Conservation (phyloP, 2,888 invertebrate species). For the Furcula furcula region DNA sequence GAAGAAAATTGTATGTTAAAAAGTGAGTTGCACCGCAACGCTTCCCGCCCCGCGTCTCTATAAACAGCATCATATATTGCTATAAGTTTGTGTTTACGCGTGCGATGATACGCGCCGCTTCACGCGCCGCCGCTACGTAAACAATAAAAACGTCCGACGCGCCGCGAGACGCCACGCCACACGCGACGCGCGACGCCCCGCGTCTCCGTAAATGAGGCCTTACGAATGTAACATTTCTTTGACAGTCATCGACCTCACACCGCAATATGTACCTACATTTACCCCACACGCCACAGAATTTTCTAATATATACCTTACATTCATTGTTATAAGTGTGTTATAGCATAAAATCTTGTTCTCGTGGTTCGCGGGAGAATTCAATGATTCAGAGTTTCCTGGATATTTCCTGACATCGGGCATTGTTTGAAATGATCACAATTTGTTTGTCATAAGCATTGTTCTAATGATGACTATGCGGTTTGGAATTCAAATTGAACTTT, state of each 20-base stretch:
- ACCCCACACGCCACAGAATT: not conserved
- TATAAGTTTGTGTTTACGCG: no score
- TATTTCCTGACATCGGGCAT: constrained; percentile 14
- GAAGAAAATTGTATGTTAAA: no score
- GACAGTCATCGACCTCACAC: constrained; percentile 24
- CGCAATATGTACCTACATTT: not conserved
- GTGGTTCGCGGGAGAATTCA: constrained; percentile 12
- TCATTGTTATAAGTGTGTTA: not conserved
- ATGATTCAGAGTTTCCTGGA: constrained; percentile 34
- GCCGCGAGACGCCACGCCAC: no score
- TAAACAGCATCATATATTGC: no score
- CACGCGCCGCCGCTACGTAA: no score
- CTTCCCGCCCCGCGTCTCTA: no score
- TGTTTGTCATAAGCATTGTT: constrained; percentile 6
- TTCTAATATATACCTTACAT: not conserved
- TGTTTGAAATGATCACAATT: constrained; percentile 17
- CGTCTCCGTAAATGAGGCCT: no score
- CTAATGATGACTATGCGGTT: constrained; percentile 5
- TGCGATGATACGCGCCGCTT: no score
- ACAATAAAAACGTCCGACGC: no score
- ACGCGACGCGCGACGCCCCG: no score
- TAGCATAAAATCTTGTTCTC: constrained; percentile 1
- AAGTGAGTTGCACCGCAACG: no score
- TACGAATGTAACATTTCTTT: constrained; percentile 34
- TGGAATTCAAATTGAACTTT: constrained; percentile 7